Evolutionary conservation across 2,113 vertebrate genomes (phyloP), one percentile per base, ranked within the genome.

Genomic region (Ceuthmochares aereus): DNA sequence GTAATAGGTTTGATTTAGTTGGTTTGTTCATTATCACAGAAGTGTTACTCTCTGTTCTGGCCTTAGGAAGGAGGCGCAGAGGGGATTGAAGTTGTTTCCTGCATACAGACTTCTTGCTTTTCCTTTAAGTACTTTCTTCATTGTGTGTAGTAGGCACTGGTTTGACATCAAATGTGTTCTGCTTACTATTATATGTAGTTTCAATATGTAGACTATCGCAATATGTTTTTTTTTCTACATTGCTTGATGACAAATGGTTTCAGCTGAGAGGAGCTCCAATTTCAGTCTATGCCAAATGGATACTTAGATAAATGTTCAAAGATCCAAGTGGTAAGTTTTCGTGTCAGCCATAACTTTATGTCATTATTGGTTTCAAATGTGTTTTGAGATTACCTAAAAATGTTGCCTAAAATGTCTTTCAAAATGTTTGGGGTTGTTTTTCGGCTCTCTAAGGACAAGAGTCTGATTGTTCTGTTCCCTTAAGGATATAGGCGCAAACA

Each of bases 1-100:
- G 18, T 52, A 29, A 67, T 81, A 81, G 29, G 12, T n/a, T 94
- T 96, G 68, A 92, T 97, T 96, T 90, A 52, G 64, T 86, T 55
- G 21, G 23, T 81, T 89, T 90, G 56, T 84, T 93, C 76, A 17
- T 92, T 95, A 78, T 94, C 56, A 47, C 21, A 2, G 2, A 89
- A 78, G 14, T 63, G 47, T 87, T 89, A 20, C 17, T 74, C 42
- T 72, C 32, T 70, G 37, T 77, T 87, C 51, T 40, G 68, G 59
- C 43, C 1, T 20, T 77, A 32, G 29, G 29, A 74, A 81, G 47
- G 55, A 80, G 47, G n/a, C 70, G 45, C 43, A 59, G 52, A 86
- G 66, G 76, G 69, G 36, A 75, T 43, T 95, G 73, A 93, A 96
- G 47, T 55, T 60, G 89, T 84, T 84, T 95, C 10, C 69, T 67